Evolutionary conservation across 2,113 vertebrate species (phyloP), one percentile per base, ranked within the genome.

Genomic region (Telmatochromis sp.): DNA sequence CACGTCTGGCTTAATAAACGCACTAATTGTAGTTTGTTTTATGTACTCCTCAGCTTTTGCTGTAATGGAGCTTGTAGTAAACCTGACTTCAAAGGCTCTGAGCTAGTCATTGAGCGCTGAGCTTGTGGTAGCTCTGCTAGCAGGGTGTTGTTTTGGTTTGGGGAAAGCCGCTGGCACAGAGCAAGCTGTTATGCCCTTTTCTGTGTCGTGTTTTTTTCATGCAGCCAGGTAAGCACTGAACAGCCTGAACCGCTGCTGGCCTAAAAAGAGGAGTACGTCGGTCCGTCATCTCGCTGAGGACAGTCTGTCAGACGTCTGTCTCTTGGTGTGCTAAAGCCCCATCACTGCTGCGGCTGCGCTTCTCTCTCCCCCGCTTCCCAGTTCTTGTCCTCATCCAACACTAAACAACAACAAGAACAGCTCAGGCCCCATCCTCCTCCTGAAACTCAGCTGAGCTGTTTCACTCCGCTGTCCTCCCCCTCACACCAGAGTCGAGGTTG

Each of bases 141-240:
- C 90, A 82, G 90, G 94, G 88, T 92, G 88, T 91, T 91, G 89
- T 92, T 94, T 87, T 87, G 87, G 90, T 92, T 90, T 65, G 87
- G 87, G 92, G 88, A 90, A 87, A 93, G 91, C 89, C 45, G 7
- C 85, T 94, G 93, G 95, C 90, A 80, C 7, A 12, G 86, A 70
- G 82, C 93, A 92, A 92, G 86, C 70, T 80, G 68, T 78, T 89
- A 9, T 84, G 87, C 78, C 85, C 84, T 80, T 15, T 49, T 51
- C 28, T 75, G 42, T 75, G 40, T 75, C 1, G 21, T 86, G 82
- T 45, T 26, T 26, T 73, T 26, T 47, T 84, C 81, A 79, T 40
- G 47, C 57, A 90, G 81, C 57, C 94, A 92, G 92, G 93, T 94
- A 93, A 23, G 65, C 51, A 63, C 60, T 28, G 83, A 88, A 75